These are phyloP conservation scores for Vicugna pacos DNA, from an alignment of 2,113 vertebrate genomes.

Conservation along the genomic window DNA sequence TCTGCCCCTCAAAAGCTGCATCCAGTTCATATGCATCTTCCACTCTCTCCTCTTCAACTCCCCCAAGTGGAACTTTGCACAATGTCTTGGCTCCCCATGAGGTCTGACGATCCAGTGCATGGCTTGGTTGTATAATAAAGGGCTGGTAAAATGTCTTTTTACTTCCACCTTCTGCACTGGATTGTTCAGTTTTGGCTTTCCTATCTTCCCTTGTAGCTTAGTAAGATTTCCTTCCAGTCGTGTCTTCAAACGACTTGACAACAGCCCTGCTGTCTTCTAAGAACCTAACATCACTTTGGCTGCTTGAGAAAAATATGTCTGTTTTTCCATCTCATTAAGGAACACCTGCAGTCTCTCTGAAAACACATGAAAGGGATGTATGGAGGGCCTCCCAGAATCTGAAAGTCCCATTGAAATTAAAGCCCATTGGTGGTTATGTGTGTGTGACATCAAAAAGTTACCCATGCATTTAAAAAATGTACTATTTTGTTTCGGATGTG, in stretches of 20 bases:
- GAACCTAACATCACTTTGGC: conserved; percentile 9
- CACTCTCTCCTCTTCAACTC: background rate
- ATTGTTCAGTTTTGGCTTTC: background rate
- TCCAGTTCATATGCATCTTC: background rate
- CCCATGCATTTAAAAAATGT: conserved; percentile 33
- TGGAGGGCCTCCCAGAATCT: background rate
- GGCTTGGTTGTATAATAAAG: background rate
- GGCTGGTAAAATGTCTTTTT: background rate
- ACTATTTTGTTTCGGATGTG: conserved; percentile 41
- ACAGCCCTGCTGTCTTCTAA: conserved; percentile 50
- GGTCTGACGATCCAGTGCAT: background rate
- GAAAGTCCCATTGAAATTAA: conserved; percentile 24
- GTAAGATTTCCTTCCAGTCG: conserved; percentile 23
- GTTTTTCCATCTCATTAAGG: conserved; percentile 41
- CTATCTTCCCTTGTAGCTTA: background rate
- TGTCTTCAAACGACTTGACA: conserved; percentile 52
- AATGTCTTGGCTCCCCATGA: background rate
- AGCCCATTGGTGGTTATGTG: conserved; percentile 8
- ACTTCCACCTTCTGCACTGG: background rate
- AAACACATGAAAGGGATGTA: conserved; percentile 17
- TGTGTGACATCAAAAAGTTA: conserved; percentile 56
- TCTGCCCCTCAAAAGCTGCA: background rate
- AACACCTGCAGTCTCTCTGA: conserved; percentile 45
- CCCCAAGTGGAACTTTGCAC: background rate
- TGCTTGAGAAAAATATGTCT: conserved; percentile 53